Base-by-base conservation (phyloP, 2,888 invertebrate species). In the Hecatera dysodea region DNA sequence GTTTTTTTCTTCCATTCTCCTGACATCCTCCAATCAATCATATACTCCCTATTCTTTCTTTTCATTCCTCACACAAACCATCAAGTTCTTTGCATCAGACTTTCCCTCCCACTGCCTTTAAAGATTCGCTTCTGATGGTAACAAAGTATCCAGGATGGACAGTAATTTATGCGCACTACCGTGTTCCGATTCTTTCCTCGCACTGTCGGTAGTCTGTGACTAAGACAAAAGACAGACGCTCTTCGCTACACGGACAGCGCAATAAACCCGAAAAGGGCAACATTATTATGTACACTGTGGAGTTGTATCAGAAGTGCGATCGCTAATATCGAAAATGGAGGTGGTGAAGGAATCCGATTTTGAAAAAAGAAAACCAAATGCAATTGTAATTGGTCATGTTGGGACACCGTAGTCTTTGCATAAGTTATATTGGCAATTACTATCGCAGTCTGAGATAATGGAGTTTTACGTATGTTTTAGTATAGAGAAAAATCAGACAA, bases 211-310 rank as follows among this genome's bases (percentile, higher is more conserved):
- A 55, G 62, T 61, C 53, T 72, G 70, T 62, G 65, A 75, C 74
- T 80, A 57, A 84, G 71, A 85, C 78, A 85, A 84, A 80, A 83
- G 70, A 64, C 78, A 83, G 84, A 72, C 69, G 69, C 63, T 60
- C 63, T 67, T 62, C 69, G 62, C 50, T 68, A 64, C 68, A 76
- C 67, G 61, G 62, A 61, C 75, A 71, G 68, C 68, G 82, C 75
- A 75, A 85, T 87, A 87, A 87, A 87, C 78, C 71, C 73, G 59
- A 76, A 82, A 85, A 84, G 71, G 82, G 78, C 72, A 71, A 67
- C 33, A 86, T 86, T 83, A 86, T 81, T 74, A 70, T 56, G 19
- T 60, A 27, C 74, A 67, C n/a, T 57, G 33, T 17, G 17, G 11
- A 78, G 48, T 0, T 36, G 19, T 15, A 48, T 44, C 70, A 80